These are phyloP conservation scores for Seriola quinqueradiata DNA, from an alignment of 2,113 vertebrate species.

Conservation along the genomic window DNA sequence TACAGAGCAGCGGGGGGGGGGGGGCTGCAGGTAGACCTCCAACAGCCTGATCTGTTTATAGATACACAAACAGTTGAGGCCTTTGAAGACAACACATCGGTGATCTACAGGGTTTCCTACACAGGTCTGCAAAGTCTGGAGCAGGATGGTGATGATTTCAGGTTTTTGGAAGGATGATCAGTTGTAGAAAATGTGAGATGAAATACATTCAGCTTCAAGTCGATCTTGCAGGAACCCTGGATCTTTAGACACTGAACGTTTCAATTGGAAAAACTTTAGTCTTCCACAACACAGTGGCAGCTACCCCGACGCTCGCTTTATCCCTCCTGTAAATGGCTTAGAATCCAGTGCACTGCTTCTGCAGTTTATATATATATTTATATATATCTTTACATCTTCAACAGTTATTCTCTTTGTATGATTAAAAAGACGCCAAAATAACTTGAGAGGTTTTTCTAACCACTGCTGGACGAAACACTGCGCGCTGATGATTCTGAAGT, in stretches of 20 bases:
- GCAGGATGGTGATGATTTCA: neutral
- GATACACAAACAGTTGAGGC: conserved; percentile 28
- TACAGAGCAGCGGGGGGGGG: neutral
- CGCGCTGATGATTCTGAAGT: conserved; percentile 29
- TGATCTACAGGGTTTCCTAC: conserved; percentile 19
- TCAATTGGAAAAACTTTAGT: neutral
- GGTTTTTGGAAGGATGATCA: conserved; percentile 28
- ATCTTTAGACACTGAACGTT: conserved; percentile 18
- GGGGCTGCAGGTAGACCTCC: conserved; percentile 6
- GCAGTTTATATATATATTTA: conserved; percentile 65
- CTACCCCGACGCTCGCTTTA: conserved; percentile 1
- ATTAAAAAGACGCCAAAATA: conserved; percentile 59
- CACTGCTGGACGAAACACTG: conserved; percentile 28
- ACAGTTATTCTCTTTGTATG: conserved; percentile 55
- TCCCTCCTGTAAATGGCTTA: conserved; percentile 81
- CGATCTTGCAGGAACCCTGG: conserved; percentile 39
- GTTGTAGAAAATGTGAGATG: conserved; percentile 48
- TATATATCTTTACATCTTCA: conserved; percentile 65
- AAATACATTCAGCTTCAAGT: conserved; percentile 73
- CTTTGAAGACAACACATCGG: neutral
- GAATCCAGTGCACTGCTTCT: conserved; percentile 82
- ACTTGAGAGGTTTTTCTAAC: conserved; percentile 25
- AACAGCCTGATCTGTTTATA: neutral
- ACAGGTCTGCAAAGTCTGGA: conserved; percentile 24
- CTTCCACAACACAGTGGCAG: conserved; percentile 21